Conservation (phyloP, 2,888 invertebrate species). For the Loripinus fragilis region DNA sequence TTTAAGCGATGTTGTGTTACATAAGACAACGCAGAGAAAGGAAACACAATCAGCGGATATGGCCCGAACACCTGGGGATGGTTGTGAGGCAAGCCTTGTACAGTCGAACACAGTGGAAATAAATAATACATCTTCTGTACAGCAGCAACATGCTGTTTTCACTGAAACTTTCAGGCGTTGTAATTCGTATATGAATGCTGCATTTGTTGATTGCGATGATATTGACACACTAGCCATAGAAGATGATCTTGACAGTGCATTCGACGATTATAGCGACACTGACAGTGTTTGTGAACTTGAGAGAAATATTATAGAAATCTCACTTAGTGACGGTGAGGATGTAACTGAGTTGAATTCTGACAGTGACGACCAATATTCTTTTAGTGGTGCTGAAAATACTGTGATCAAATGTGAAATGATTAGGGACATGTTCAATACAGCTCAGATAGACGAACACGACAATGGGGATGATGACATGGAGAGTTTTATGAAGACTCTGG, state of each 20-base stretch:
- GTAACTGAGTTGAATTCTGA: neutral
- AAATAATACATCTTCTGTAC: neutral
- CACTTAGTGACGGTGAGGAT: neutral
- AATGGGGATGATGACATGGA: no score
- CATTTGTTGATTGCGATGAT: neutral
- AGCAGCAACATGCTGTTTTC: neutral
- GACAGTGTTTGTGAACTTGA: constrained; percentile 37
- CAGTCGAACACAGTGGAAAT: neutral
- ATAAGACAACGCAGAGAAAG: neutral
- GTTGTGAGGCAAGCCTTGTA: neutral
- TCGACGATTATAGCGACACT: constrained; percentile 32
- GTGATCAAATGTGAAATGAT: neutral
- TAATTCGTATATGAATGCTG: neutral
- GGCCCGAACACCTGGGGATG: neutral
- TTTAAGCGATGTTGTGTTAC: neutral
- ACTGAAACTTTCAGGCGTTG: neutral
- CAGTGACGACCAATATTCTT: neutral
- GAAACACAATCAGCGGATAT: neutral
- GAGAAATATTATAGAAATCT: constrained; percentile 32
- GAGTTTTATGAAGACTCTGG: no score
- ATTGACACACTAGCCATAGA: no score
- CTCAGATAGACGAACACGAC: no score
- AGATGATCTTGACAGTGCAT: constrained; percentile 22
- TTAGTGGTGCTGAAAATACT: neutral
- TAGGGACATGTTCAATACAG: neutral